Base-by-base conservation (phyloP, 2,888 invertebrate species). In the Drosophila cognata region DNA sequence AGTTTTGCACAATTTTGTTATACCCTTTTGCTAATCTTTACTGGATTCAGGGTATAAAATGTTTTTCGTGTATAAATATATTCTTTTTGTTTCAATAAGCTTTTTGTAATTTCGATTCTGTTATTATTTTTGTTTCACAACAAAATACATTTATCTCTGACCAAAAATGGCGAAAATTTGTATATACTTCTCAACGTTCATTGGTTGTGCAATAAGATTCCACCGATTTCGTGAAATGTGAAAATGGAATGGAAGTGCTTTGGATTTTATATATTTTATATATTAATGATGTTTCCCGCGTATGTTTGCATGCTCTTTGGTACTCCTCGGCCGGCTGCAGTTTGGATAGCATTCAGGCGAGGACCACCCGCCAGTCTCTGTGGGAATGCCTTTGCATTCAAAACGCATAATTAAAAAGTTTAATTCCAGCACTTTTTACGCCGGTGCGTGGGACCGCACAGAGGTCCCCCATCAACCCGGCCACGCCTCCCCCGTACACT, bases 371-470 rank as follows among this genome's bases (percentile, higher is more conserved):
- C 11, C 35, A 52, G 50, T 63, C 79, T 61, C 71, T 21, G 53
- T 63, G 77, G 77, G 69, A 56, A 38, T 56, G 36, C 67, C 63
- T 70, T 57, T 72, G 79, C 74, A 71, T 75, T 73, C 48, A 74
- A 63, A 84, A 62, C 79, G 75, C 81, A 81, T 76, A 82, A 82
- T 73, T 79, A 84, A 89, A 87, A 88, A 78, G 72, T 81, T 84
- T 79, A 74, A 81, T 82, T 74, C 68, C 50, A 78, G 66, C 74
- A 65, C 56, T 77, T 71, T 74, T 70, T 53, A 66, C 38, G 76
- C 57, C 41, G 53, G 55, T 77, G 71, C 62, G 62, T 71, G 59
- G 21, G 13, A 13, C n/a, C 31, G 41, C 29, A 46, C 33, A 57
- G 29, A 55, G 43, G 16, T 41, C 7, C 16, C 21, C 21, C 25